phyloP scores from a whole-genome alignment of 2,113 vertebrate genomes.

The Micromys minutus region DNA sequence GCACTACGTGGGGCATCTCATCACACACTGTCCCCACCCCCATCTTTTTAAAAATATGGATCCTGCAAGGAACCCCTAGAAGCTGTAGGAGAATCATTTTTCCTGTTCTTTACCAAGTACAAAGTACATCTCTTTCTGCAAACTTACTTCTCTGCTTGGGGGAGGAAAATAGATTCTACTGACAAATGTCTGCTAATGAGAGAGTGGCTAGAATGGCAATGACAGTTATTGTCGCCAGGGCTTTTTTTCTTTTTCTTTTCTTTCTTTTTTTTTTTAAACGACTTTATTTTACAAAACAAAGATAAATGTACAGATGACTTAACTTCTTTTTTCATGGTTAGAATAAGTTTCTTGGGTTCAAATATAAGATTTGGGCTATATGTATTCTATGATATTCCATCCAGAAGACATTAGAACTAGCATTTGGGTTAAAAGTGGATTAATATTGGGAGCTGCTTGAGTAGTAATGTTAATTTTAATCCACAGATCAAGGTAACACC shows the following conservation, averaged over 20 bases:
- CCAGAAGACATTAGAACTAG: not conserved
- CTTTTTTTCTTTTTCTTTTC: too few relatives aligned
- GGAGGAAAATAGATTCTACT: not conserved
- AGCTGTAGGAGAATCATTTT: not conserved
- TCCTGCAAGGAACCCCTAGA: not conserved
- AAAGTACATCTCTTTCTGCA: not conserved
- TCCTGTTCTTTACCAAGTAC: not conserved
- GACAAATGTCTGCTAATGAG: not conserved
- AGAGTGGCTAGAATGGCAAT: not conserved
- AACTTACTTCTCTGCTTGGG: not conserved
- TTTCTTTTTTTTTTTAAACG: not conserved
- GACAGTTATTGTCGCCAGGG: not conserved
- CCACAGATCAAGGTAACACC: not conserved
- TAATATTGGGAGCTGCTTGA: not conserved
- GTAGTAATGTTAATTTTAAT: not conserved
- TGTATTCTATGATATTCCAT: not conserved
- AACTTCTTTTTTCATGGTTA: not conserved
- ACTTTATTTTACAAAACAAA: not conserved
- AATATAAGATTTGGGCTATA: not conserved
- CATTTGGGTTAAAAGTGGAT: not conserved
- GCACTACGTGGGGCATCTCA: not conserved
- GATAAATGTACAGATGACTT: not conserved
- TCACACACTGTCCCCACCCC: not conserved
- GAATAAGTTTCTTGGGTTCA: not conserved
- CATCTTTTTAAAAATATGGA: not conserved